Percentiles rank a stretch among this genome's conserved stretches.
Conservation (phyloP, 2,888 invertebrate species). For the Cactoblastis cactorum region DNA sequence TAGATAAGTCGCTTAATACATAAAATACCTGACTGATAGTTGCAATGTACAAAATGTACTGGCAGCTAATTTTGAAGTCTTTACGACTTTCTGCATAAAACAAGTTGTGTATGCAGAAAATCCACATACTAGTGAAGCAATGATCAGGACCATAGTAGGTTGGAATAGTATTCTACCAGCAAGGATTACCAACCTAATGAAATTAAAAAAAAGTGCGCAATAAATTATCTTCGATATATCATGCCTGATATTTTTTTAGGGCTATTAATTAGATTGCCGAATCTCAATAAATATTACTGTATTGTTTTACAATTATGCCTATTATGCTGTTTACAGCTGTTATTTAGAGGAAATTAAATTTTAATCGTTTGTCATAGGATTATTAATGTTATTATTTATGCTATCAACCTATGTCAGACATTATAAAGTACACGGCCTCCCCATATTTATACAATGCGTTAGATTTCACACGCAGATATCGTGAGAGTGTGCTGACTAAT, state of each 20-base stretch:
- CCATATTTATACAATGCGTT: conserved; percentile 13
- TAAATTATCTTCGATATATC: not conserved
- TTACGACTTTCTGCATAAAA: conserved; percentile 7
- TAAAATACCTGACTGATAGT: not conserved
- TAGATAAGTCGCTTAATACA: too few relatives aligned
- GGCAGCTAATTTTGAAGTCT: not conserved
- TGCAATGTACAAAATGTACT: not conserved
- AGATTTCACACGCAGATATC: conserved; percentile 14
- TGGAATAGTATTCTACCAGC: not conserved
- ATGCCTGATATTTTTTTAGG: too few relatives aligned
- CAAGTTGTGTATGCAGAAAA: not conserved
- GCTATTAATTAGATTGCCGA: too few relatives aligned
- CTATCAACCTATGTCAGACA: not conserved
- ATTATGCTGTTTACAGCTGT: too few relatives aligned
- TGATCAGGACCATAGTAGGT: not conserved
- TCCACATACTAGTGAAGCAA: not conserved
- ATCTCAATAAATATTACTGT: too few relatives aligned
- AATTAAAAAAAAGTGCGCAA: too few relatives aligned
- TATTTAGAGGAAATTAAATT: too few relatives aligned
- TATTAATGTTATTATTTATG: not conserved
- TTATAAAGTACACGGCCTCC: conserved; percentile 3
- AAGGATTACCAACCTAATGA: too few relatives aligned
- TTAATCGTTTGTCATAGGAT: not conserved
- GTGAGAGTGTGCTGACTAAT: conserved; percentile 10
- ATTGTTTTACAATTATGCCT: too few relatives aligned